Base-by-base conservation (phyloP, 2,888 invertebrate species). In the Chironomus tentans region DNA sequence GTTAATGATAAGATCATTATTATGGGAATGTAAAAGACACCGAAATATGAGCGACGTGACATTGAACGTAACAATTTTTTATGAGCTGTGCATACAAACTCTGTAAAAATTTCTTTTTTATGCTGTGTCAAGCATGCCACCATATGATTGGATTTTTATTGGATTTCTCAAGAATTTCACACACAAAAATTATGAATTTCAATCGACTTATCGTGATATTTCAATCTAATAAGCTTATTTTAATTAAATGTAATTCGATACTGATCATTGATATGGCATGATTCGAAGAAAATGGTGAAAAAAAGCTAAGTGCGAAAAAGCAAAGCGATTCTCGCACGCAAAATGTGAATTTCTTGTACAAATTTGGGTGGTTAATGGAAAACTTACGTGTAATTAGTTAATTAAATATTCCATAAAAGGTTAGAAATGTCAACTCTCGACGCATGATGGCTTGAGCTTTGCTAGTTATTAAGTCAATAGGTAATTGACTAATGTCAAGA, bases 341-440 rank as follows among this genome's bases (percentile, higher is more conserved):
- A 56, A 56, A 56, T n/a, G 56, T 65, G 65, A 65, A 56, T 65
- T 65, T 56, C 18, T 15, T 56, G 18, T 56, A n/a, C n/a, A 56
- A 56, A 56, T 56, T n/a, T 56, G 21, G 24, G 21, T 65, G 12
- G 56, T 18, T 65, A 24, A 22, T 65, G 22, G n/a, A 4, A 15
- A 56, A 13, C 38, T 28, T 22, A 62, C 38, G 62, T 72, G 72
- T 18, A 72, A 72, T 72, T 72, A 62, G 61, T 72, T 72, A 72
- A 72, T 72, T 72, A 72, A 72, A 72, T 62, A 62, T 62, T 62
- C 72, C 72, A 61, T 72, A 62, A 61, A 72, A 22, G 71, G 56
- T 70, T 38, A 38, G 38, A 38, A 38, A 38, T 38, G 38, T 38
- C 38, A 38, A 38, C 38, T 38, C 38, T 38, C 38, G 15, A 56